A percentile compares a stretch with the other conserved stretches of the same genome.
Conservation (phyloP, 2,113 vertebrate species). For the Scolopax mira region DNA sequence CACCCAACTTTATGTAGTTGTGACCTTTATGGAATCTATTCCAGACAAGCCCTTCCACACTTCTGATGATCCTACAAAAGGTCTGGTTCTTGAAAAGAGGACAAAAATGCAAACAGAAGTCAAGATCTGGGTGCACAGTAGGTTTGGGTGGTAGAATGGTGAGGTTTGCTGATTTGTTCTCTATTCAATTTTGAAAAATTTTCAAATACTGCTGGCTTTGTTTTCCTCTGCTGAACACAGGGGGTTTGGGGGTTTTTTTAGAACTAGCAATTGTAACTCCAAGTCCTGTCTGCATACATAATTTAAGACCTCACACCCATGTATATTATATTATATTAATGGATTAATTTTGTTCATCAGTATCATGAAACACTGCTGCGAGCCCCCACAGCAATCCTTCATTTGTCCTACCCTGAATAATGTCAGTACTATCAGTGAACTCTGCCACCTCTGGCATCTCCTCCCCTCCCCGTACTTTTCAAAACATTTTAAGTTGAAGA, state of each 20-base stretch:
- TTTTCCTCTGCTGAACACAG: background rate
- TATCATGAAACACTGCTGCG: background rate
- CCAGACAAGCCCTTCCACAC: background rate
- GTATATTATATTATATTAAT: background rate
- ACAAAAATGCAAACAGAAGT: background rate
- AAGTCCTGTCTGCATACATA: background rate
- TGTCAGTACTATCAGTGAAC: background rate
- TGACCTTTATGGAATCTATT: background rate
- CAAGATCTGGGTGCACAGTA: accelerated
- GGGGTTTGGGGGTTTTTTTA: background rate
- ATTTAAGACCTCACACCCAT: background rate
- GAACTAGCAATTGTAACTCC: background rate
- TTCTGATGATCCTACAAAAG: background rate
- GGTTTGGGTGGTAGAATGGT: background rate
- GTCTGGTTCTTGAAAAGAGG: background rate
- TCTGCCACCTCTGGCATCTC: background rate
- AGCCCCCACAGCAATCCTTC: background rate
- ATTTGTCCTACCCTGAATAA: background rate
- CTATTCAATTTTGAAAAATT: background rate
- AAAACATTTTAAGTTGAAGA: background rate
- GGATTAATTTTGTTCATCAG: background rate
- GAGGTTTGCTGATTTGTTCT: background rate
- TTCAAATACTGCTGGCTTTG: background rate
- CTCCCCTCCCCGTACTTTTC: background rate
- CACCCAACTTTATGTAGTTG: background rate